phyloP scores from a whole-genome alignment of 2,797 vertebrate species.

The Staurois parvus region DNA sequence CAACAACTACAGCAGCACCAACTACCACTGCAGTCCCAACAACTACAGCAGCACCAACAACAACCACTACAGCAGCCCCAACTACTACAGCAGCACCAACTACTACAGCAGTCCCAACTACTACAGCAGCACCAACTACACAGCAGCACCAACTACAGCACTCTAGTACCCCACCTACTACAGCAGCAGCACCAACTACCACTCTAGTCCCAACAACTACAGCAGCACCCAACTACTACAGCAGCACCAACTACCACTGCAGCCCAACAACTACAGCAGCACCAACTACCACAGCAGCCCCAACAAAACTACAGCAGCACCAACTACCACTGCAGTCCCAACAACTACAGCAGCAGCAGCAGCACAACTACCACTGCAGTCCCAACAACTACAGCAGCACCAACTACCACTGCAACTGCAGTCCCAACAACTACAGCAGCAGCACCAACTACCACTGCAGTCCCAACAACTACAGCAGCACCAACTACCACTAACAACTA shows the following conservation, averaged over 20 bases:
- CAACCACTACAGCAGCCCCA: too few species aligned
- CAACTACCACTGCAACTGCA: too few species aligned
- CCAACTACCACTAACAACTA: not conserved
- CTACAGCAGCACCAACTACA: too few species aligned
- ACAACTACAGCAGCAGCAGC: not conserved
- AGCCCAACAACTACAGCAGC: not conserved
- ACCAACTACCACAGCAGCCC: not conserved
- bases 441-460: not conserved
- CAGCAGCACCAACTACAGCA: not conserved
- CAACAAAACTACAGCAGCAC: not conserved
- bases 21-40: too few species aligned
- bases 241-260: too few species aligned
- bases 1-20: too few species aligned
- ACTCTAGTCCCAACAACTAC: too few species aligned
- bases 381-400: not conserved
- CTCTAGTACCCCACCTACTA: not conserved
- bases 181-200: too few species aligned
- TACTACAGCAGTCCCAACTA: too few species aligned
- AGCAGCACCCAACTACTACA: too few species aligned
- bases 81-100: too few species aligned
- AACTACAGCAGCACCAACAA: too few species aligned
- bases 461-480: not conserved
- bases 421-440: not conserved
- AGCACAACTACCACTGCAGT: not conserved
- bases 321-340: not conserved